Conservation (phyloP, 64 coral and sea anemone species). For the Actinia equina region DNA sequence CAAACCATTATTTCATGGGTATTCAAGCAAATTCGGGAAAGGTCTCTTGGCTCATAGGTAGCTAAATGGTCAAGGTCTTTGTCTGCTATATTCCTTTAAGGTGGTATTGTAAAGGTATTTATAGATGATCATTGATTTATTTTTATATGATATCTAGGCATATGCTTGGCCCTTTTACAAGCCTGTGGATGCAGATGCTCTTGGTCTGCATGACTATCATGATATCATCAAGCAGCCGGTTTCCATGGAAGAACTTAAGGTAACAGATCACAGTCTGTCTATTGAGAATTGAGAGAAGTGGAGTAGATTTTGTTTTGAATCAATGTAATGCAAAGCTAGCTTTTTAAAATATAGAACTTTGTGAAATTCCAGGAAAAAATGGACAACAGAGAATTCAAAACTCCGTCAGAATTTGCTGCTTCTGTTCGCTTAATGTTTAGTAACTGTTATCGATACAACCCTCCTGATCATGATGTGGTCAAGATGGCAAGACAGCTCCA, state of each 20-base stretch:
- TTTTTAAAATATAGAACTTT: background rate
- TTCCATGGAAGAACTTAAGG: conserved; percentile 86
- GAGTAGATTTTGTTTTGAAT: no score
- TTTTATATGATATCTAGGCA: conserved; percentile 20
- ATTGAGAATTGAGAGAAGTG: background rate
- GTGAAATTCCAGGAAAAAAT: conserved; percentile 69
- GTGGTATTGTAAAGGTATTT: background rate
- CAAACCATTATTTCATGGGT: no score
- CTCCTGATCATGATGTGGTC: conserved; percentile 97
- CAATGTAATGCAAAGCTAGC: background rate
- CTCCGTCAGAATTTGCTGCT: conserved; percentile 94
- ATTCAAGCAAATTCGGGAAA: no score
- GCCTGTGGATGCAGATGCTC: conserved; percentile 92
- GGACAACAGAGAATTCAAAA: conserved; percentile 82
- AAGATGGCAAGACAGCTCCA: conserved; percentile 94
- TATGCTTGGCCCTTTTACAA: conserved; percentile 96
- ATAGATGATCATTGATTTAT: background rate
- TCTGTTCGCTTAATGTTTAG: conserved; percentile 95
- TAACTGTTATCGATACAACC: conserved; percentile 97
- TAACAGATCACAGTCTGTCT: conserved; percentile 15
- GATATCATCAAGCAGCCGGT: conserved; percentile 98
- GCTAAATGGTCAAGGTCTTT: no score
- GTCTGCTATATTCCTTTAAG: no score
- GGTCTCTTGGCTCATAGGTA: no score
- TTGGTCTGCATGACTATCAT: conserved; percentile 96